Evolutionary conservation across 1,140 invertebrate species (phyloP), one percentile per base, ranked within the genome.

Genomic region (Vollenhovia emeryi): DNA sequence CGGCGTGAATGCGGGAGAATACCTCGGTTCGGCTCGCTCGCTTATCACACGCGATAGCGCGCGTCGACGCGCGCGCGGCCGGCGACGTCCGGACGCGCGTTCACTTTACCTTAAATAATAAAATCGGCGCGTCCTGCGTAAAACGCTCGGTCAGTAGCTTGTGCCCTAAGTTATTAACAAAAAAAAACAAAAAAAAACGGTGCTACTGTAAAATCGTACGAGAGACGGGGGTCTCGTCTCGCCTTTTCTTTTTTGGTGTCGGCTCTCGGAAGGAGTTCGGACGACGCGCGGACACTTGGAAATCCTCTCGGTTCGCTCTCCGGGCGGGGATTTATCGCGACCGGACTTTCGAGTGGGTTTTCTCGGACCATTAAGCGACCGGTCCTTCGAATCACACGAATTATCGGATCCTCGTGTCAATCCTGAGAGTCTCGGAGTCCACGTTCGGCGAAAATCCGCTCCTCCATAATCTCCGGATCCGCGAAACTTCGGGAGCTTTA

Each of bases 201-300:
- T 83, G 69, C 59, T 89, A 86, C 60, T 52, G 66, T 88, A 91
- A 89, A 91, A 91, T 87, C 74, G 71, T 82, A 88, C 83, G 57
- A 86, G 69, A 78, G 83, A 36, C 62, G n/a, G 73, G 75, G 43
- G 3, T 59, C n/a, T 50, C n/a, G 13, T 57, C n/a, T 52, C 9
- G 18, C 18, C 36, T 21, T 36, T 9, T 30, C 30, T 30, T 60
- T 87, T 71, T 87, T 76, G 75, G 45, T 84, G 74, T 43, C n/a
- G n/a, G 18, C 21, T 33, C 71, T 52, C 50, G 36, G 24, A 76
- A 62, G 11, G 7, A 15, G 15, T 50, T 76, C 40, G 27, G 15
- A 62, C 27, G 52, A 21, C 6, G 9, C 6, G 9, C 21, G n/a
- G 21, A 50, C 4, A 30, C 13, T 18, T 21, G 30, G 36, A 36